These are phyloP conservation scores for Sylvicola cinctus DNA, from an alignment of 2,888 invertebrate species.

Conservation along the genomic window DNA sequence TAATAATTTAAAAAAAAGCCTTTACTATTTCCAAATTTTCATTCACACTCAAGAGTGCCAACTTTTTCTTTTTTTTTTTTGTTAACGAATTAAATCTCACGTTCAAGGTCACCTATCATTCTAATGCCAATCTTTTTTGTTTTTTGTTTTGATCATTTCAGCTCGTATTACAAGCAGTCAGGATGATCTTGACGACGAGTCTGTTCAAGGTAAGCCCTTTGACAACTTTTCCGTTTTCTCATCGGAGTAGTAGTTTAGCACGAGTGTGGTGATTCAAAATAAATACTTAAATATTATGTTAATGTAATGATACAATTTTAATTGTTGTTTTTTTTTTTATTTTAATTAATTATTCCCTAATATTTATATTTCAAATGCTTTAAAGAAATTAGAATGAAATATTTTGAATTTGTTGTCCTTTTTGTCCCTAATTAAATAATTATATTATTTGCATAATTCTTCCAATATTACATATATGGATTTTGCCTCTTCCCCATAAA, in stretches of 20 bases:
- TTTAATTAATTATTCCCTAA: neutral
- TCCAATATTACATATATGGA: no score
- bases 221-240: constrained; percentile 26
- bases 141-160: constrained; percentile 18
- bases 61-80: neutral
- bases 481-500: no score
- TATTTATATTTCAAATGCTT: no score
- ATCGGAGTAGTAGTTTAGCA: constrained; percentile 16
- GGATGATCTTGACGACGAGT: constrained; percentile 50
- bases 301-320: neutral
- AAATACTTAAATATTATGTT: neutral
- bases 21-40: constrained; percentile 1
- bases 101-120: neutral
- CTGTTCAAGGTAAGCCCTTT: constrained; percentile 26
- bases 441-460: no score
- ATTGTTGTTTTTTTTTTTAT: neutral
- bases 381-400: no score
- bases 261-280: neutral
- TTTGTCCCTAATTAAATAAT: no score
- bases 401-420: no score
- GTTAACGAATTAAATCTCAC: neutral
- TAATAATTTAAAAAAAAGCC: no score
- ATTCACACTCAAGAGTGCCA: neutral
- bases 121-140: constrained; percentile 7
- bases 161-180: constrained; percentile 66